Percentiles rank a stretch among this genome's conserved stretches.
Conservation (phyloP, 2,797 vertebrate species). For the Pygocentrus nattereri region DNA sequence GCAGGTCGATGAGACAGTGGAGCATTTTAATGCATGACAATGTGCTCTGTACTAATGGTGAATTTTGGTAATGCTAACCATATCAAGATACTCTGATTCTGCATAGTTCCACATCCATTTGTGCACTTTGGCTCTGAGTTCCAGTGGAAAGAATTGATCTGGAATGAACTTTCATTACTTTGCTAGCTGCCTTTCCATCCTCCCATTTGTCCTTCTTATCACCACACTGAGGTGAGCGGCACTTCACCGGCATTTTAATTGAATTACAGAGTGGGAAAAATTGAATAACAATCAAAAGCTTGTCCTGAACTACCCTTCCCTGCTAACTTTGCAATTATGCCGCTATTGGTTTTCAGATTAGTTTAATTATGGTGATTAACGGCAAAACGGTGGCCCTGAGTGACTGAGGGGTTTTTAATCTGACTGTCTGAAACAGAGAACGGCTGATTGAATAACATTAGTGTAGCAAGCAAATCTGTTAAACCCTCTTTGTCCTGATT, state of each 20-base stretch:
- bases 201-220: neutral
- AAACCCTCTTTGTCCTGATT: constrained; percentile 23
- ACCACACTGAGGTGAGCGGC: neutral
- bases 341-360: neutral
- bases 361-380: constrained; percentile 48
- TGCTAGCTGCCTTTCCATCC: neutral
- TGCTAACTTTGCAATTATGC: constrained; percentile 38
- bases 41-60: constrained; percentile 1
- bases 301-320: constrained; percentile 20
- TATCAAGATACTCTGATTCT: constrained; percentile 2
- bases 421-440: constrained; percentile 8
- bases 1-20: neutral
- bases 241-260: constrained; percentile 29
- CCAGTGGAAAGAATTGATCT: constrained; percentile 38
- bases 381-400: constrained; percentile 3
- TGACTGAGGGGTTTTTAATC: constrained; percentile 27
- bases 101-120: constrained; percentile 22
- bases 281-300: constrained; percentile 21
- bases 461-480: neutral
- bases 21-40: neutral
- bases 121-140: constrained; percentile 3
- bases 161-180: constrained; percentile 2
- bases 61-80: neutral
- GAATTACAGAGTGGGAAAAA: constrained; percentile 34
- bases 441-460: constrained; percentile 6